Evolutionary conservation across 2,888 invertebrate species (phyloP), one percentile per base, ranked within the genome.

Genomic region (Lasioglossum leucozonium): DNA sequence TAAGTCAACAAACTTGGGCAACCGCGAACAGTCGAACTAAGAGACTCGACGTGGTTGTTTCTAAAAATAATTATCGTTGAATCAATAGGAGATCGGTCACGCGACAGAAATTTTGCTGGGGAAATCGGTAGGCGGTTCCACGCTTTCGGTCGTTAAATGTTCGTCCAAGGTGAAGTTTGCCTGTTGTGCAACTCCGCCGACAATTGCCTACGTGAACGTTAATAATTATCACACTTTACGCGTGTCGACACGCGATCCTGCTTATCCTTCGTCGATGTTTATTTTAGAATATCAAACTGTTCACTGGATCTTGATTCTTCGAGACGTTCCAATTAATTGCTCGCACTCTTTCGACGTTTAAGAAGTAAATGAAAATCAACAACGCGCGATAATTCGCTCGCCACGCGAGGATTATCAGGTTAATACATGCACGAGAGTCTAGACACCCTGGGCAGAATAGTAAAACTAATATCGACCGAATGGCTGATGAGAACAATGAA

Each of bases 31-130:
- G 22, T 22, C 18, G 4, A 8, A 6, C 30, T 34, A 34, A 67
- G 30, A 34, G 65, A 22, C 34, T 18, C 2, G n/a, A n/a, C 3
- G 18, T 37, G 30, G 65, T 34, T 67, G 65, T 67, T 67, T 67
- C 65, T 67, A 67, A 67, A 67, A 34, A 67, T 67, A 67, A 44
- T 67, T 37, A 34, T 10, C 65, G 18, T 34, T 34, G 65, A 34
- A 34, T 67, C 34, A 67, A 18, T 18, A 30, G 3, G 18, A 34
- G 34, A 16, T 22, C 37, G 18, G 34, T 67, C 65, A 67, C 37
- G 34, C 65, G 65, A 67, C 34, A 67, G 18, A 18, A 18, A 34
- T 67, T 67, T 67, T 22, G 16, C 34, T 22, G 65, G 65, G 10
- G 34, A 44, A 10, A 30, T 22, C 34, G 34, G 65, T 34, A 65